Conservation (phyloP, 2,888 invertebrate genomes). For the Oegoconia quadripuncta region DNA sequence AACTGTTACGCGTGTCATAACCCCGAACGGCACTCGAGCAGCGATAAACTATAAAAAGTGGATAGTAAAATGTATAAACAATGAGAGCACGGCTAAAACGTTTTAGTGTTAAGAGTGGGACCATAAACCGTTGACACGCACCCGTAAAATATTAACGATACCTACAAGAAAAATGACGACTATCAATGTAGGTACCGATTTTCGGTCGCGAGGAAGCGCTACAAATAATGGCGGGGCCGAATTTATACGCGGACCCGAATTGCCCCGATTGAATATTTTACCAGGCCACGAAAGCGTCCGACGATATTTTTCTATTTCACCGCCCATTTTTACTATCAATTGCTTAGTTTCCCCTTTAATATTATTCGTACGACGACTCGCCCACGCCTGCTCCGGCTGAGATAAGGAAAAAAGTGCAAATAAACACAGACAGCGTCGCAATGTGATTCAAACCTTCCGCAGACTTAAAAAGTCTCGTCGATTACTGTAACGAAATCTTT, state of each 20-base stretch:
- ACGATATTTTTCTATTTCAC: constrained; percentile 77
- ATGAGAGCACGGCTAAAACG: constrained; percentile 75
- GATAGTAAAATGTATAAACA: constrained; percentile 78
- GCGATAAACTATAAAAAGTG: constrained; percentile 74
- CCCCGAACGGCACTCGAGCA: constrained; percentile 58
- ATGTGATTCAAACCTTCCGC: constrained; percentile 2
- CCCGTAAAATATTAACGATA: constrained; percentile 78
- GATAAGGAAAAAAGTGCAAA: constrained; percentile 26
- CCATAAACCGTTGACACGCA: constrained; percentile 77
- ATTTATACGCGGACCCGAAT: constrained; percentile 76
- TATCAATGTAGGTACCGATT: constrained; percentile 75
- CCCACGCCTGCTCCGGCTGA: constrained; percentile 26
- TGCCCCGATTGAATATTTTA: constrained; percentile 79
- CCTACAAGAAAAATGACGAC: constrained; percentile 76
- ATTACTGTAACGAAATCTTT: too few relatives aligned
- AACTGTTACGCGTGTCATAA: constrained; percentile 57
- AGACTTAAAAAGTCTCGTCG: not conserved
- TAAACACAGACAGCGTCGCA: constrained; percentile 17
- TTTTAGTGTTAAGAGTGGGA: constrained; percentile 77
- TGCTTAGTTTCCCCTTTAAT: constrained; percentile 75
- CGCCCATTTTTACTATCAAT: constrained; percentile 76
- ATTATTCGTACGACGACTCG: constrained; percentile 55
- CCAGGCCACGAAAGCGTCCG: constrained; percentile 73
- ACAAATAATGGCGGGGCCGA: constrained; percentile 74
- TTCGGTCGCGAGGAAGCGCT: constrained; percentile 72